Base-by-base conservation (phyloP, 1,140 invertebrate species). In the Latrodectus geometricus region DNA sequence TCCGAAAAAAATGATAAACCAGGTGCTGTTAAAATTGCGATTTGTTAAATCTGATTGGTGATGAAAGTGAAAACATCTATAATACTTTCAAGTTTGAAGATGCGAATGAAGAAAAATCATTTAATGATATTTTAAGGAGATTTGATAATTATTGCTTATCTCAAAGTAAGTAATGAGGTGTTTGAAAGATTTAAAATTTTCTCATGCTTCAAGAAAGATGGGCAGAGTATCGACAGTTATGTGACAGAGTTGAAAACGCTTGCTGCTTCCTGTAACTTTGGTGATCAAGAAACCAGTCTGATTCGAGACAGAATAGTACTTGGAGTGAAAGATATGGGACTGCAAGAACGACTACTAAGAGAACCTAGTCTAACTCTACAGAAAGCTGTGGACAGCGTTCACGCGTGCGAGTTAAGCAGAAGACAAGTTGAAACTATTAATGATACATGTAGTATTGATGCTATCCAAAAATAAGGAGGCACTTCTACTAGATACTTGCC, bases 131-230 rank as follows among this genome's bases (percentile, higher is more conserved):
- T 14, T 35, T 82, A 8, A 14, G 21, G 48, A 23, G 15, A 23
- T 82, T 82, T 72, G 66, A 73, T 9, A 66, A 56, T 11, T 74
- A 82, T 66, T 82, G 80, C 48, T 11, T 20, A 9, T 50, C 66
- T 1, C 49, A 35, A 20, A 82, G 50, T 23, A 82, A 82, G n/a
- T n/a, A n/a, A n/a, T 23, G 35, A 4, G 11, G 72, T 74, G 14
- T 82, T 52, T 48, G 80, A 82, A 35, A 17, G 80, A 21, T 82
- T 69, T 48, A 80, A 80, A n/a, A 77, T 82, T 23, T 82, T 73
- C 52, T 23, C 65, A 11, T 74, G 80, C 72, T 61, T n/a, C 15
- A 50, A 78, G 61, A 12, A 78, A 23, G 77, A 79, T 12, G 80
- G 80, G 20, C 68, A 82, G 48, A 66, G 14, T 14, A 35, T 82